These are phyloP conservation scores for Acanthiza pusilla DNA, from an alignment of 2,797 vertebrate species.

Conservation along the genomic window DNA sequence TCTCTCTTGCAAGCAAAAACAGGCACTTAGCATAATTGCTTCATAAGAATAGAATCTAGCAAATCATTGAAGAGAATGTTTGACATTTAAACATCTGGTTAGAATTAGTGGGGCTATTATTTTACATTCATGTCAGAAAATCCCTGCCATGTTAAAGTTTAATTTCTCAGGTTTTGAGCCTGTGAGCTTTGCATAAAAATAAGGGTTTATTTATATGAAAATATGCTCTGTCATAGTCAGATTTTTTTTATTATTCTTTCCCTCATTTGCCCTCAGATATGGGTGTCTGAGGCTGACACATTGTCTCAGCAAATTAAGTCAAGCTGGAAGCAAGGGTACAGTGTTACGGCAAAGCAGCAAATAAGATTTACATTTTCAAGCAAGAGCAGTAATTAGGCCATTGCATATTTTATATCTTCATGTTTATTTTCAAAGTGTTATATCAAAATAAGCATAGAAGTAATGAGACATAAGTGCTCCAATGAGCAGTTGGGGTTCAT, in stretches of 20 bases:
- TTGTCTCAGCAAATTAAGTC: slow-evolving; percentile 62
- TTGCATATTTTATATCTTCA: slow-evolving; percentile 20
- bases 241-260: slow-evolving; percentile 1
- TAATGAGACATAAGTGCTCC: background rate
- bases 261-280: slow-evolving; percentile 24
- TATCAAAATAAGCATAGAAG: slow-evolving; percentile 2
- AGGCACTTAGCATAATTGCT: slow-evolving; percentile 13
- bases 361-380: slow-evolving; percentile 38
- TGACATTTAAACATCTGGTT: slow-evolving; percentile 53
- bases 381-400: slow-evolving; percentile 34
- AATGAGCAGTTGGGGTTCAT: background rate
- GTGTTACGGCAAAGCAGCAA: background rate
- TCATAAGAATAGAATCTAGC: slow-evolving; percentile 4
- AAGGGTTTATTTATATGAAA: slow-evolving; percentile 15
- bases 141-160: background rate
- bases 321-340: slow-evolving; percentile 24
- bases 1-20: slow-evolving; percentile 8
- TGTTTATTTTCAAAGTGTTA: slow-evolving; percentile 27
- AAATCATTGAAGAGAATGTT: slow-evolving; percentile 13
- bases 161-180: slow-evolving; percentile 7
- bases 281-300: slow-evolving; percentile 47
- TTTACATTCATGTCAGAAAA: slow-evolving; percentile 29
- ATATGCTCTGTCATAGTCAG: slow-evolving; percentile 13
- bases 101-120: slow-evolving; percentile 11
- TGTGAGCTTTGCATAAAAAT: slow-evolving; percentile 6